These are phyloP conservation scores for Carcina quercana DNA, from an alignment of 2,888 invertebrate genomes.

Conservation along the genomic window DNA sequence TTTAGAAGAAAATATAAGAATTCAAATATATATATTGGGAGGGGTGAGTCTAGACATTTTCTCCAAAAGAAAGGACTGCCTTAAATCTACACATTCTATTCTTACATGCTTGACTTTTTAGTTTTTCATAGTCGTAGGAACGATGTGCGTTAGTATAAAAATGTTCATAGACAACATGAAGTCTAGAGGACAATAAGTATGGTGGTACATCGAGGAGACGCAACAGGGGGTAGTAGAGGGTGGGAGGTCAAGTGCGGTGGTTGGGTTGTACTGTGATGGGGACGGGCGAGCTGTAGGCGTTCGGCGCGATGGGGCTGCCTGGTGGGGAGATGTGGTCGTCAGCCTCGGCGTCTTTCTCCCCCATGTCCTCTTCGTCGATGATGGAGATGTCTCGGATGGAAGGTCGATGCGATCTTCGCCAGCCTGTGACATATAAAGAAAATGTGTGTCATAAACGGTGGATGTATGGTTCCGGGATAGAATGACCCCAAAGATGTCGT, in stretches of 20 bases:
- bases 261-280: constrained; percentile 64
- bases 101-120: no score
- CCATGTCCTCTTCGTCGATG: constrained; percentile 87
- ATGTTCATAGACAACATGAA: no score
- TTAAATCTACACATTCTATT: no score
- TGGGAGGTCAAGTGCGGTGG: constrained; percentile 35
- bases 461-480: not conserved
- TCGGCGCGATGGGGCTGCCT: constrained; percentile 27
- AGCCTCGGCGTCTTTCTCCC: constrained; percentile 66
- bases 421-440: constrained; percentile 57
- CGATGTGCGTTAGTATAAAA: no score
- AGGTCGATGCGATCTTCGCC: constrained; percentile 87
- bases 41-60: no score
- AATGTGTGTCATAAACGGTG: not conserved
- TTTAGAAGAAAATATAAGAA: no score
- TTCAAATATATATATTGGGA: no score
- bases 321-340: constrained; percentile 33
- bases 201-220: constrained; percentile 5
- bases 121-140: no score
- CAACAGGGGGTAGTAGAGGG: no score
- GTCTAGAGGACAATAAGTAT: not conserved
- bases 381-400: constrained; percentile 91
- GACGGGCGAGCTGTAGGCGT: constrained; percentile 44
- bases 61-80: no score
- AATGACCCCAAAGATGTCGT: not conserved